A percentile compares a stretch with the other conserved stretches of the same genome.
These are phyloP conservation scores for Odontomyia ornata DNA, from an alignment of 2,888 invertebrate genomes.

Conservation along the genomic window DNA sequence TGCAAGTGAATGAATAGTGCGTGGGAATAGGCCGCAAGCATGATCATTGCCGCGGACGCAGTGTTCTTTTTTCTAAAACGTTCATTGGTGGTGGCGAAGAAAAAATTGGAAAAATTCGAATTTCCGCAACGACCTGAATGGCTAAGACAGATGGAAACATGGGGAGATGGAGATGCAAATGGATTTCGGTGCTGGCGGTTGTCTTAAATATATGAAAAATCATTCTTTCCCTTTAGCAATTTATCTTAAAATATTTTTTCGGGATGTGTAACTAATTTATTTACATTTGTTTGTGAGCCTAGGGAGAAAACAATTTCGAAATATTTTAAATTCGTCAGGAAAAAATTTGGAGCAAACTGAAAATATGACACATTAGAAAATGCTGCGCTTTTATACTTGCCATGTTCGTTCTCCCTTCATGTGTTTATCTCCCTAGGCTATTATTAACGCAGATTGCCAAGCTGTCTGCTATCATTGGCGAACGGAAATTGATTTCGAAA, in stretches of 20 bases:
- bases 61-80: neutral
- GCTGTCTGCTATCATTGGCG: too few relatives aligned
- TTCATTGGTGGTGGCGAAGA: neutral
- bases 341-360: constrained; percentile 1
- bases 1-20: constrained; percentile 31
- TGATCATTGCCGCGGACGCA: neutral
- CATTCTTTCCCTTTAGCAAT: too few relatives aligned
- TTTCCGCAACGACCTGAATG: constrained; percentile 1
- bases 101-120: neutral
- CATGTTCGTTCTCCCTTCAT: too few relatives aligned
- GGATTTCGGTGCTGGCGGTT: neutral
- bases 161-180: neutral
- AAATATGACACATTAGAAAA: neutral
- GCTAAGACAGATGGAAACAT: neutral
- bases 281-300: too few relatives aligned
- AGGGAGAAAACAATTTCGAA: too few relatives aligned
- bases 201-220: too few relatives aligned
- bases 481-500: too few relatives aligned
- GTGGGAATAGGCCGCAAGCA: constrained; percentile 5
- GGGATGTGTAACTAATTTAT: too few relatives aligned
- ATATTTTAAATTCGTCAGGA: neutral
- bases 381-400: too few relatives aligned
- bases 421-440: too few relatives aligned
- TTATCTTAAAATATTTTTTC: too few relatives aligned
- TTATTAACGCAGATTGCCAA: too few relatives aligned